A percentile compares a stretch with the other conserved stretches of the same genome.
Evolutionary conservation across 2,888 invertebrate genomes (phyloP).

Genomic region (Pedicia rivosa): DNA sequence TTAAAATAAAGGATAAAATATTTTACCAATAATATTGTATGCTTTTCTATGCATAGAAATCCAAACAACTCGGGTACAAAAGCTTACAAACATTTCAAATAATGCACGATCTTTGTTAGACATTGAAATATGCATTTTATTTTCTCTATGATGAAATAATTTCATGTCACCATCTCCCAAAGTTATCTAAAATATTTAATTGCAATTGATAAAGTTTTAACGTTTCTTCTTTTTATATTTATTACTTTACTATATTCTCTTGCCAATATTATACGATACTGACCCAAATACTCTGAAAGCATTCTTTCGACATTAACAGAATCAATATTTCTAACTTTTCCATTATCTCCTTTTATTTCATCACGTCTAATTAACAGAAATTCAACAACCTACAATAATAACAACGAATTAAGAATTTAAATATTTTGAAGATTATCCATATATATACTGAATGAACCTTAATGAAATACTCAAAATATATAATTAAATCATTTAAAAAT

Average conservation of each 20-base stretch:
- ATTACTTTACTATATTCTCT: slow-evolving; percentile 23
- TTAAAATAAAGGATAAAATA: not conserved
- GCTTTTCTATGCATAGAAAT: slow-evolving; percentile 24
- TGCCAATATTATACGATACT: slow-evolving; percentile 25
- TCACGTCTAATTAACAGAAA: slow-evolving; percentile 24
- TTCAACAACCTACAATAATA: slow-evolving; percentile 19
- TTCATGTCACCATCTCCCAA: slow-evolving; percentile 13
- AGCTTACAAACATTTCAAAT: slow-evolving; percentile 23
- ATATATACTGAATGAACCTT: slow-evolving; percentile 9
- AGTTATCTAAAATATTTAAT: slow-evolving; percentile 2
- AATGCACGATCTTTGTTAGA: slow-evolving; percentile 19
- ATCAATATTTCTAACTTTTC: slow-evolving; percentile 9
- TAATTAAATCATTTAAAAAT: slow-evolving; percentile 23
- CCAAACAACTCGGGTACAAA: slow-evolving; percentile 24
- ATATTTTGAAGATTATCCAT: not conserved
- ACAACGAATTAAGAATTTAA: no score
- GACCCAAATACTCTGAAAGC: slow-evolving; percentile 21
- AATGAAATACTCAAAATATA: slow-evolving; percentile 28
- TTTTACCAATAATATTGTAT: slow-evolving; percentile 20
- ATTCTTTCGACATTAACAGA: slow-evolving; percentile 21
- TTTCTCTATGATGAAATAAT: slow-evolving; percentile 21
- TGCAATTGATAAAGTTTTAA: not conserved
- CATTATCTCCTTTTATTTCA: slow-evolving; percentile 19
- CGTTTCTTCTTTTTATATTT: not conserved
- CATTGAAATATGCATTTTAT: slow-evolving; percentile 20